Conservation (phyloP, 64 coral and sea anemone genomes). For the Actinia tenebrosa region DNA sequence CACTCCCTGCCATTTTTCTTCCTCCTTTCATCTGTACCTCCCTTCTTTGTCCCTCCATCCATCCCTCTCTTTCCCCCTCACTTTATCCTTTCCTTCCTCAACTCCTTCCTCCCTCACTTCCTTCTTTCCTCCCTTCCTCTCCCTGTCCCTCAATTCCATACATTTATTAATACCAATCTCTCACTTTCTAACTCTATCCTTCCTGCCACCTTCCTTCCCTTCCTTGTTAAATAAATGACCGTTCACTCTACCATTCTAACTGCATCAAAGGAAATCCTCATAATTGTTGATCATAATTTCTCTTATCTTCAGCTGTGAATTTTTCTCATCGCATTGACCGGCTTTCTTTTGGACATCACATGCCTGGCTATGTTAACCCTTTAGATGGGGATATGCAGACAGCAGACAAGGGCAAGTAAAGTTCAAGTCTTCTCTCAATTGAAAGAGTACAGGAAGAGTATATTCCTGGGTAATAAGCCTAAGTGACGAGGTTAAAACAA, state of each 20-base stretch:
- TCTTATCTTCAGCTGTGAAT: slow-evolving; percentile 62
- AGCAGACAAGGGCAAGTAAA: slow-evolving; percentile 61
- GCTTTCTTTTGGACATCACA: slow-evolving; percentile 71
- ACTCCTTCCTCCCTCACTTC: neutral
- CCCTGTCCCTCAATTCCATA: too few species aligned
- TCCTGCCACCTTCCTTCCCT: neutral
- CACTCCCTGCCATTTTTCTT: neutral
- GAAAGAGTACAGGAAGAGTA: too few species aligned
- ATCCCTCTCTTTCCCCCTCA: too few species aligned
- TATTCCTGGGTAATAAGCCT: too few species aligned
- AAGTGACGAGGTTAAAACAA: too few species aligned
- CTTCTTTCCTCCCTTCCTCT: neutral
- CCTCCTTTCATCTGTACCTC: neutral
- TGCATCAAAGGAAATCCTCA: neutral
- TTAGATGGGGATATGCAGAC: slow-evolving; percentile 87
- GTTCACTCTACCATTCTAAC: neutral
- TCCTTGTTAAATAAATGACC: neutral
- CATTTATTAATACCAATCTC: too few species aligned
- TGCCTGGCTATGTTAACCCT: slow-evolving; percentile 75
- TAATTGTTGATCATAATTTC: neutral
- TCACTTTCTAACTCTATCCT: neutral
- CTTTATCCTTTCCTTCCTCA: neutral
- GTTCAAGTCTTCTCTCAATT: too few species aligned
- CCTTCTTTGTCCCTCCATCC: neutral
- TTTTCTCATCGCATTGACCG: slow-evolving; percentile 93